Evolutionary conservation across 2,888 invertebrate genomes (phyloP).

Genomic region (Hartigia nigra): DNA sequence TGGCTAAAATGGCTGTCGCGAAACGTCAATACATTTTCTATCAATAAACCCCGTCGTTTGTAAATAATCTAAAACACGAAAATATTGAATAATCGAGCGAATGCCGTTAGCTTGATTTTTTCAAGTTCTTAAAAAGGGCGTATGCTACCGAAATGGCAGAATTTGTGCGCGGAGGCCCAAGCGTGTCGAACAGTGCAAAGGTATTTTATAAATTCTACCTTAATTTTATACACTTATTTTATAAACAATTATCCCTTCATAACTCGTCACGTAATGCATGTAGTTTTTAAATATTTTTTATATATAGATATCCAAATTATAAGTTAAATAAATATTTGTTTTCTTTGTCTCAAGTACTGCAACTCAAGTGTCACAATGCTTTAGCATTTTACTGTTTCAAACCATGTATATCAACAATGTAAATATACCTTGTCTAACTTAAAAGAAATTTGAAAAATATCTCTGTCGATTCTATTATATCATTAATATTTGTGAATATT

Average conservation of each 20-base stretch:
- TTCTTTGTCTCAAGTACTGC: constrained; percentile 6
- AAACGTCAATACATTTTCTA: constrained; percentile 63
- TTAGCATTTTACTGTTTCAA: not conserved
- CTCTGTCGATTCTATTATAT: not conserved
- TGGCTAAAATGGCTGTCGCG: constrained; percentile 59
- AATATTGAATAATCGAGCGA: constrained; percentile 26
- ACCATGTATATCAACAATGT: not conserved
- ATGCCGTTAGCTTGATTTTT: constrained; percentile 29
- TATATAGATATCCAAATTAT: constrained; percentile 41
- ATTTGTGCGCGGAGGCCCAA: constrained; percentile 68
- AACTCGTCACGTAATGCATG: not conserved
- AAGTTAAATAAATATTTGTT: constrained; percentile 14
- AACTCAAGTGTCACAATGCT: not conserved
- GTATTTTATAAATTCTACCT: constrained; percentile 43
- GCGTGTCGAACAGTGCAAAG: constrained; percentile 66
- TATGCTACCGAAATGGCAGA: constrained; percentile 65
- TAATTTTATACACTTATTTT: not conserved
- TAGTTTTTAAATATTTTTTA: not conserved
- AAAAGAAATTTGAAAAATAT: not conserved
- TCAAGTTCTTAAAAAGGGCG: constrained; percentile 32
- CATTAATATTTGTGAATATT: not conserved
- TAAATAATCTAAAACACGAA: constrained; percentile 12
- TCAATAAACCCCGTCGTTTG: constrained; percentile 39
- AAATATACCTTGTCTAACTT: not conserved
- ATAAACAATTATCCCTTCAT: not conserved